Conservation (phyloP, 1,140 invertebrate genomes). For the Venturia canescens region DNA sequence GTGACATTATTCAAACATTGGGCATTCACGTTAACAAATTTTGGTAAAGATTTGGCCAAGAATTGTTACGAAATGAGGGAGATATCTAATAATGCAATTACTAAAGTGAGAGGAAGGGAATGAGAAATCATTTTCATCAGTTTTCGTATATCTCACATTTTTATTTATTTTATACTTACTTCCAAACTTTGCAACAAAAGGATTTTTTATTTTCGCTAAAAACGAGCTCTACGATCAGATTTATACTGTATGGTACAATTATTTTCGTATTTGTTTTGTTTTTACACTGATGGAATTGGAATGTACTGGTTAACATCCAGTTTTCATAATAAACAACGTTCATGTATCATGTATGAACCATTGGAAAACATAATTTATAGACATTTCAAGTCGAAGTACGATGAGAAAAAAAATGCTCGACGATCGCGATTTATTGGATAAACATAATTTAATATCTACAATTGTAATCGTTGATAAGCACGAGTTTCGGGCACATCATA, state of each 20-base stretch:
- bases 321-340: no score
- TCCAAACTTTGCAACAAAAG: neutral
- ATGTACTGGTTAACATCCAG: neutral
- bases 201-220: neutral
- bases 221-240: neutral
- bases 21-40: no score
- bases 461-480: neutral
- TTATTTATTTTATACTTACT: neutral
- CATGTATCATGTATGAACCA: no score
- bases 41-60: no score
- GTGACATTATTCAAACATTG: neutral
- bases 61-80: no score
- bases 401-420: neutral
- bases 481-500: neutral
- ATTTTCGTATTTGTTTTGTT: neutral
- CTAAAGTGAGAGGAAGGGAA: no score
- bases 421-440: neutral
- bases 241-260: constrained; percentile 13
- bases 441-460: neutral
- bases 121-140: no score
- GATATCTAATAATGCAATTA: no score
- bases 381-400: neutral
- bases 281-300: neutral
- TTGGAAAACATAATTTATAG: neutral
- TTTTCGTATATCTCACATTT: neutral